Evolutionary conservation across 2,888 invertebrate genomes (phyloP).

Genomic region (Cantharis lateralis): DNA sequence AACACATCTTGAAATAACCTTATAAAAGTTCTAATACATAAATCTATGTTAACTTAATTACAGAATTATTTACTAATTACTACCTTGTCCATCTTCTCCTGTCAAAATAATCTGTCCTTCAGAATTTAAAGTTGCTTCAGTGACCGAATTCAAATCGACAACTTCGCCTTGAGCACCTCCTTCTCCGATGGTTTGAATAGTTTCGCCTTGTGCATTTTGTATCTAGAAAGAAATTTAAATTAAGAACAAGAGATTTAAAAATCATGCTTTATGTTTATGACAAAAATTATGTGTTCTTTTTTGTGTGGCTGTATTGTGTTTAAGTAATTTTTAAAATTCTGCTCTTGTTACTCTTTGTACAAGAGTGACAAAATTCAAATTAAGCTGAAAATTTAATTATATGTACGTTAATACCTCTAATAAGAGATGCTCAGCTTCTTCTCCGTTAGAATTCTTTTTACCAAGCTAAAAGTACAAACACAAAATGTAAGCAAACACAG

Average conservation of each 20-base stretch:
- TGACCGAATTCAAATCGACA: conserved; percentile 85
- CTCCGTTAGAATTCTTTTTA: conserved; percentile 24
- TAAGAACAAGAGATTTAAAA: not conserved
- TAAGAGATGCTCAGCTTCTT: conserved; percentile 24
- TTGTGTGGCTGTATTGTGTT: not conserved
- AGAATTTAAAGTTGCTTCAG: conserved; percentile 89
- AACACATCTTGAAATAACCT: conserved; percentile 12
- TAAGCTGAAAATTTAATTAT: conserved; percentile 3
- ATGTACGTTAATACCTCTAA: conserved; percentile 24
- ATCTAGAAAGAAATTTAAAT: conserved; percentile 55
- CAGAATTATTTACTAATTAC: conserved; percentile 33
- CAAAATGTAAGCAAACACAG: conserved; percentile 24
- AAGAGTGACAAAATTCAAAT: not conserved
- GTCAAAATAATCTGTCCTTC: conserved; percentile 95
- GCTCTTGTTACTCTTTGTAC: not conserved
- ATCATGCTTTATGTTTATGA: not conserved
- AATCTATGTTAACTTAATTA: not conserved
- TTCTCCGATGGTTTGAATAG: conserved; percentile 76
- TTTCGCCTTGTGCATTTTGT: conserved; percentile 64
- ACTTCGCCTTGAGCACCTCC: conserved; percentile 80
- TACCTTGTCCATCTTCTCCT: conserved; percentile 92
- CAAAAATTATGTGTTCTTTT: not conserved
- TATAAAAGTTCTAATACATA: conserved; percentile 1
- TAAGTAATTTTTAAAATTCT: not conserved
- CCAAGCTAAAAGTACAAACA: conserved; percentile 30